Conservation (phyloP, 2,113 vertebrate species). For the Urocolius indicus region DNA sequence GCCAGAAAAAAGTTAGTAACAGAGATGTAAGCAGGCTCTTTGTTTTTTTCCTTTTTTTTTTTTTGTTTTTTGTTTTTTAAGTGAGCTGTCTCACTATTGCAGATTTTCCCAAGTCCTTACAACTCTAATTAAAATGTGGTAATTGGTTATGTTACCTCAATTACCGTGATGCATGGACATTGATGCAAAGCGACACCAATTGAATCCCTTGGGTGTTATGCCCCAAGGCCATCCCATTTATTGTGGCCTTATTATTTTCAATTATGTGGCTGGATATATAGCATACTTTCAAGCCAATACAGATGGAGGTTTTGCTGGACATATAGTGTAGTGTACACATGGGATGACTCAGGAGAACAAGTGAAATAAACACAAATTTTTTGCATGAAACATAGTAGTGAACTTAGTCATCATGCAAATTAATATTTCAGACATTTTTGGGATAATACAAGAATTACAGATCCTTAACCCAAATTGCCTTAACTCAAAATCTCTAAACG, state of each 20-base stretch:
- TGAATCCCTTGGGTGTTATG: conserved; percentile 84
- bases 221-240: conserved; percentile 84
- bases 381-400: background rate
- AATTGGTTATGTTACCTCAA: conserved; percentile 88
- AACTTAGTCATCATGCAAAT: conserved; percentile 32
- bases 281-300: conserved; percentile 75
- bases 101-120: conserved; percentile 82
- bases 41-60: conserved; percentile 9
- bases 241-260: conserved; percentile 85
- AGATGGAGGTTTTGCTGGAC: conserved; percentile 66
- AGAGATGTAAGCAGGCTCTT: conserved; percentile 19
- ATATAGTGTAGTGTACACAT: conserved; percentile 40
- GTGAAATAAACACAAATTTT: background rate
- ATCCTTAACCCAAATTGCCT: conserved; percentile 32
- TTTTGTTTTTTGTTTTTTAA: conserved; percentile 53
- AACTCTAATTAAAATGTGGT: conserved; percentile 88
- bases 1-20: conserved; percentile 5
- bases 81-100: conserved; percentile 73
- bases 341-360: conserved; percentile 30
- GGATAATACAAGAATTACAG: conserved; percentile 28
- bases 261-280: conserved; percentile 78
- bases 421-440: conserved; percentile 30
- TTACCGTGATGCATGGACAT: conserved; percentile 85
- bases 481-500: conserved; percentile 49
- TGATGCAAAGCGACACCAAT: conserved; percentile 84